Percentiles rank a stretch among this genome's conserved stretches.
Conservation (phyloP, 2,888 invertebrate species). For the Eumerus sabulonum region DNA sequence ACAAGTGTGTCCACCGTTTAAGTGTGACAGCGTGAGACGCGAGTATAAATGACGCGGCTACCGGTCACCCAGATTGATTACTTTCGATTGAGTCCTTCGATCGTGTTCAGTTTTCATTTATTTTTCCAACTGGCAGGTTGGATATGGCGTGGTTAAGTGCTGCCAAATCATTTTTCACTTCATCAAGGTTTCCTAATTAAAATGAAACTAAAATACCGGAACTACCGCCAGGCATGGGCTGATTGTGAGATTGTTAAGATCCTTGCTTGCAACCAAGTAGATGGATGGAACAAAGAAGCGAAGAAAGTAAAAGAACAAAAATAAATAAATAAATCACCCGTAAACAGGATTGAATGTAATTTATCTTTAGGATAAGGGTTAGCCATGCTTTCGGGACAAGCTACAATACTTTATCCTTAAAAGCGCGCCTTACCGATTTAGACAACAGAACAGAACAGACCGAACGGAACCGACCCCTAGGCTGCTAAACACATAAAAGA, state of each 20-base stretch:
- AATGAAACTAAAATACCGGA: background rate
- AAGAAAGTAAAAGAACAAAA: slow-evolving; percentile 15
- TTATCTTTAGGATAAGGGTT: slow-evolving; percentile 51
- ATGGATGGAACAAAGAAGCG: background rate
- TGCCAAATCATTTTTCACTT: slow-evolving; percentile 43
- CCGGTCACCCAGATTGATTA: slow-evolving; percentile 48
- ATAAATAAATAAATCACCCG: slow-evolving; percentile 49
- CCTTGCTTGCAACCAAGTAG: slow-evolving; percentile 13
- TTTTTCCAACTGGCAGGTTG: no score
- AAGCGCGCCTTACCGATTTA: background rate
- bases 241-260: background rate
- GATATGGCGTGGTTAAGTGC: slow-evolving; percentile 14
- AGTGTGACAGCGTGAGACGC: slow-evolving; percentile 32
- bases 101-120: slow-evolving; percentile 17
- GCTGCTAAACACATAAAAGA: slow-evolving; percentile 1
- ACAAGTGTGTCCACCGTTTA: slow-evolving; percentile 28
- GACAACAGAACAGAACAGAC: no score
- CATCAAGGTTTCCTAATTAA: slow-evolving; percentile 41
- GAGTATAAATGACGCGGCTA: slow-evolving; percentile 47
- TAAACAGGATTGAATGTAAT: slow-evolving; percentile 56
- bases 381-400: slow-evolving; percentile 27
- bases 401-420: slow-evolving; percentile 18
- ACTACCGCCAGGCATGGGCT: slow-evolving; percentile 2
- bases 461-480: no score
- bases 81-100: slow-evolving; percentile 42